Base-by-base conservation (phyloP, 2,888 invertebrate genomes). In the Meiosimyza decipiens region DNA sequence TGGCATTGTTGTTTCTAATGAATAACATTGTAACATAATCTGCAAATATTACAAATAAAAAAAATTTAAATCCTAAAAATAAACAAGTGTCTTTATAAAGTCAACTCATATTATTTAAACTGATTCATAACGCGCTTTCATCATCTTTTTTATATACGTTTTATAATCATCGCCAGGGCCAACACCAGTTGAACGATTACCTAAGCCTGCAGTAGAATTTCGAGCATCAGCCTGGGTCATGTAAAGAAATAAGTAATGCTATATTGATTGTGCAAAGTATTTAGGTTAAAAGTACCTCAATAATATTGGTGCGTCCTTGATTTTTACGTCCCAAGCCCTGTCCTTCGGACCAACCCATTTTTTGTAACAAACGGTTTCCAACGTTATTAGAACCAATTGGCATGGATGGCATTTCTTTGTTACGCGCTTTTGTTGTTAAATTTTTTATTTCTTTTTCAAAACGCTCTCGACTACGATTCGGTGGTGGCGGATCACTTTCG, bases 341-440 rank as follows among this genome's bases (percentile, higher is more conserved):
- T 0, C 99, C 99, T 84, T 97, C 97, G 7, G 94, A 94, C 99
- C 99, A 99, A 6, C 99, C 99, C 99, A 99, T 99, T 88, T 97
- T 97, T 87, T 99, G 97, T 76, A 99, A 87, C 86, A 99, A 89
- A 83, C 96, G 94, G 84, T 95, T 98, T 9, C 99, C 99, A 73
- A 98, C 95, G 80, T 98, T 98, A 79, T 95, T 96, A 0, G 94
- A 92, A 79, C 95, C 89, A 81, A 97, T 90, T 9, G 87, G 87
- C 80, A 83, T 75, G 13, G 83, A 80, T 1, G 87, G 83, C 6
- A 82, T 84, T 82, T 80, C 87, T 81, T 88, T 79, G 50, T 80
- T 79, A 54, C 80, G 83, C 75, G 84, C 82, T 6, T 84, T 79
- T 3, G 87, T 81, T 13, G 87, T 84, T 77, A 89, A 83, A 73